Percentiles rank a stretch among this genome's conserved stretches.
phyloP scores from a whole-genome alignment of 2,113 vertebrate genomes.

The Pica pica region DNA sequence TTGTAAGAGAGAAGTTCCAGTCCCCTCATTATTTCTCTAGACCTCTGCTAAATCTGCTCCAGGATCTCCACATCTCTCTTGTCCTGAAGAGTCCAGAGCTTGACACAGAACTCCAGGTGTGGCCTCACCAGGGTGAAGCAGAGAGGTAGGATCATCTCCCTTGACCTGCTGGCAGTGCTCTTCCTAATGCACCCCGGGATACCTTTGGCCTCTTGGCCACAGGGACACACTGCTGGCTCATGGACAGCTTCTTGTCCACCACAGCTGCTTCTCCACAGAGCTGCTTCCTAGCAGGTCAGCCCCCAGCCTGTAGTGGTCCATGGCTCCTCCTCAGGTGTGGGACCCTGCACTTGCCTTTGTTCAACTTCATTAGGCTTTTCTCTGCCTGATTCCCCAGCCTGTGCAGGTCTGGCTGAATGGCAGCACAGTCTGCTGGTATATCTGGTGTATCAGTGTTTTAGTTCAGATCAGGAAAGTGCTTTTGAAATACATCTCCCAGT shows the following conservation, averaged over 20 bases:
- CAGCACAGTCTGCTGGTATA: background rate
- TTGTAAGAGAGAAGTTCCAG: accelerated
- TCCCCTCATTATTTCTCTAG: background rate
- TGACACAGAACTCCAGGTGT: background rate
- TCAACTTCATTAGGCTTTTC: background rate
- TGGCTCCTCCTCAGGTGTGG: background rate
- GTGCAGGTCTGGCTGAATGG: background rate
- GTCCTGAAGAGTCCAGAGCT: background rate
- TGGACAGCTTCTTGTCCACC: no score
- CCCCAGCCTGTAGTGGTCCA: background rate
- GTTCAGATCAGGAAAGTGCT: background rate
- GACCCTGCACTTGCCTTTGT: background rate
- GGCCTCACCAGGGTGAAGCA: background rate
- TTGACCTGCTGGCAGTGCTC: background rate
- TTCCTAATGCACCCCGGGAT: background rate
- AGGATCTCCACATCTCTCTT: background rate
- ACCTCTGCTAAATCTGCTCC: background rate
- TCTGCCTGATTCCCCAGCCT: background rate
- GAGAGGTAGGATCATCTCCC: background rate
- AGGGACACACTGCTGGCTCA: background rate
- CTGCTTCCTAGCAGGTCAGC: background rate
- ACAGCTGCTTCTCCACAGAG: background rate
- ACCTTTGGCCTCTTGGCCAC: background rate
- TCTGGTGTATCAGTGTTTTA: background rate
- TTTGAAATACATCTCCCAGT: background rate